Evolutionary conservation across 1,140 invertebrate genomes (phyloP), one percentile per base, ranked within the genome.

Genomic region (Venturia canescens): DNA sequence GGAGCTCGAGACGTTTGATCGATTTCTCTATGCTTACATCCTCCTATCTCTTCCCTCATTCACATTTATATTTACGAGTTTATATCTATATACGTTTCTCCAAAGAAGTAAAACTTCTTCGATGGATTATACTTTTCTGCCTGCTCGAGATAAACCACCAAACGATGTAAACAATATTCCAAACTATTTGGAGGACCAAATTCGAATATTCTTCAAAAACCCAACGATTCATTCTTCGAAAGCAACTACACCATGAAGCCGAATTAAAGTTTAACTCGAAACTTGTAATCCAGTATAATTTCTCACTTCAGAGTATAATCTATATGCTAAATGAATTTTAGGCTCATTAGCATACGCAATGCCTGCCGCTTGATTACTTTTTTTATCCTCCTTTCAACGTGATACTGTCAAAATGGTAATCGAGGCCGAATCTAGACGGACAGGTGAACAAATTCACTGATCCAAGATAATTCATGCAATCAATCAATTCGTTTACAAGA

Each of bases 21-120:
- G 74, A 76, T 76, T 76, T 63, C 74, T 76, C 29, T 11, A 63
- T 76, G 27, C 21, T 34, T 9, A n/a, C 21, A 72, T 38, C 21
- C 70, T 7, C 11, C 34, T 21, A n/a, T 16, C 63, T 60, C n/a
- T 21, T 23, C 4, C 21, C 16, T 60, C 57, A 34, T 34, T 60
- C 48, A 18, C 48, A 50, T 60, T 60, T 34, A 34, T 34, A 34
- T 34, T 34, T 34, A 3, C 31, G 5, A 1, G 13, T 60, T 4
- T 60, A 60, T 60, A 60, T n/a, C 26, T 29, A 16, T 66, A 29
- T n/a, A n/a, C n/a, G n/a, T 7, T 23, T 27, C 29, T 27, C 2
- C 0, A 3, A 23, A n/a, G 1, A 7, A 60, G 63, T 66, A 66
- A 66, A 66, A 66, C 26, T 66, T 66, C 6, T 66, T 66, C 63